Conservation (phyloP, 1,140 invertebrate genomes). For the Trissolcus basalis region DNA sequence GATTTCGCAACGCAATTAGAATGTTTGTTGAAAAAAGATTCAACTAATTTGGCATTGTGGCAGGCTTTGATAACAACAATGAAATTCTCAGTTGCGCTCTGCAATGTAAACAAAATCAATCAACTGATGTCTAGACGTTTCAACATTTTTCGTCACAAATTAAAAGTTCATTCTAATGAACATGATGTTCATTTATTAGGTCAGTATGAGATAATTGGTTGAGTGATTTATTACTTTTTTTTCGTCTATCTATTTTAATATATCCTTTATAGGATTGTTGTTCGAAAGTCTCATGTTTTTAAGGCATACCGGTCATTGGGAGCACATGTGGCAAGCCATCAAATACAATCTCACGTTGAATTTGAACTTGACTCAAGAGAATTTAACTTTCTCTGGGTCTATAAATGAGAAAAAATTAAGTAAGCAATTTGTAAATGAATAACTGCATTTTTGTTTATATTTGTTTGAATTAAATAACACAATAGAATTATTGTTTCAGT, state of each 20-base stretch:
- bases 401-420: constrained; percentile 77
- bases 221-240: neutral
- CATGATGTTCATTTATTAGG: constrained; percentile 66
- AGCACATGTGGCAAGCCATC: constrained; percentile 80
- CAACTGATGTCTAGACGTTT: constrained; percentile 78
- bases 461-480: no score
- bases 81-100: constrained; percentile 79
- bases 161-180: constrained; percentile 57
- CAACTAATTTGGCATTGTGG: constrained; percentile 78
- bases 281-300: constrained; percentile 80
- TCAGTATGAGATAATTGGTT: constrained; percentile 27
- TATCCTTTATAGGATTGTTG: constrained; percentile 72
- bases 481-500: no score
- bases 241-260: neutral
- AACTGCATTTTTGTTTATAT: no score
- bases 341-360: constrained; percentile 79
- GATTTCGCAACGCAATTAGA: constrained; percentile 74
- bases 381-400: constrained; percentile 67
- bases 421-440: constrained; percentile 51
- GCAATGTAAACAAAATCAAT: constrained; percentile 77
- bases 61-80: constrained; percentile 77
- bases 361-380: constrained; percentile 72
- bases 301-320: constrained; percentile 81
- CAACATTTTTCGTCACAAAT: constrained; percentile 74
- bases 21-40: constrained; percentile 75